Base-by-base conservation (phyloP, 2,113 vertebrate species). In the Epinephelus lanceolatus region DNA sequence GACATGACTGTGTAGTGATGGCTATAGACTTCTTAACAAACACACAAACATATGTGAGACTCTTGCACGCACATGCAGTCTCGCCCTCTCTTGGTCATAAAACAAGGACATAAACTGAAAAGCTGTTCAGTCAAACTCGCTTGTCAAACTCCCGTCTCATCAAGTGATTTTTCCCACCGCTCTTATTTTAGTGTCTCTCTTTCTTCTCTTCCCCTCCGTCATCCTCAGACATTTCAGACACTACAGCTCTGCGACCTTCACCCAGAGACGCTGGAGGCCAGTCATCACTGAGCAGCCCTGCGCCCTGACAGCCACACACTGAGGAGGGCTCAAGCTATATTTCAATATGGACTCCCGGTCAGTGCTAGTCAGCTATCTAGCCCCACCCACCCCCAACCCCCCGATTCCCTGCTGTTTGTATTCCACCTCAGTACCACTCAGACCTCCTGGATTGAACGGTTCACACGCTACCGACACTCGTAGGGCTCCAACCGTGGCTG, bases 11-110 rank as follows among this genome's bases (percentile, higher is more conserved):
- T 89, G 83, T 86, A 83, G 86, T 81, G 78, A 76, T 51, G 60
- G 84, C 71, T 69, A 40, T 69, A 80, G 90, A 90, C 91, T 83
- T 78, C 21, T 76, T 76, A 86, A 88, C 78, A 79, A 67, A 90
- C 67, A 51, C 78, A 68, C 12, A 71, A 6, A 42, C 12, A 74
- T 27, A 69, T 56, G 71, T 80, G 87, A 84, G 88, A 87, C 83
- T 70, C 66, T 19, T 83, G 73, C 69, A 47, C 76, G 40, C 69
- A 81, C 59, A 68, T 14, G 67, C 79, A 45, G 68, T 88, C 90
- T 86, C 49, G 10, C 53, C 55, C 63, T 85, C 63, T 76, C 62
- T 71, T 66, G 51, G 52, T 74, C 68, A 76, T 75, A 53, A 37
- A 59, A 83, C 49, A 68, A 6, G 3, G 42, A 87, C 74, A 76